These are phyloP conservation scores for Sycobia sp. DNA, from an alignment of 1,140 invertebrate species.

Conservation along the genomic window DNA sequence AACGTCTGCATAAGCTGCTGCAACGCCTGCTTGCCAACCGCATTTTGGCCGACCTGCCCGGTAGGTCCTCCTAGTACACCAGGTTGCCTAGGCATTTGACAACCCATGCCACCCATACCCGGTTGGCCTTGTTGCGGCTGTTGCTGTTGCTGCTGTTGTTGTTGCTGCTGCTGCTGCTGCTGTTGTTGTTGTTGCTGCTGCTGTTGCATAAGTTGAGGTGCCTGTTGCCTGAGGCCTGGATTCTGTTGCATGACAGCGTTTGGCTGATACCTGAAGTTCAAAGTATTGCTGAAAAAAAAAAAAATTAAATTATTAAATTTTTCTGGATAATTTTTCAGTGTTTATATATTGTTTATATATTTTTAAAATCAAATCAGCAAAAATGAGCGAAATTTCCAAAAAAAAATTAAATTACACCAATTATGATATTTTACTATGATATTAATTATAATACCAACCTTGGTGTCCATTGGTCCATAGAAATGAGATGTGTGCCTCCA, in stretches of 20 bases:
- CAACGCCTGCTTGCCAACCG: slow-evolving; percentile 72
- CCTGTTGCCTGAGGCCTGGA: slow-evolving; percentile 58
- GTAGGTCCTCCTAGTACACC: slow-evolving; percentile 57
- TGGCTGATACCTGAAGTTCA: slow-evolving; percentile 32
- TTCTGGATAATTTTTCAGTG: no score
- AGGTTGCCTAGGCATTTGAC: slow-evolving; percentile 58
- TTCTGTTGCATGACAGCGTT: slow-evolving; percentile 57
- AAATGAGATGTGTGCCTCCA: slow-evolving; percentile 62
- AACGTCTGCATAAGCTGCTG: slow-evolving; percentile 90
- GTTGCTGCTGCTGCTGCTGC: slow-evolving; percentile 55
- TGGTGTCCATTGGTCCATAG: slow-evolving; percentile 73
- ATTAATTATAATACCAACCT: slow-evolving; percentile 57
- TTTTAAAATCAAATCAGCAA: neutral
- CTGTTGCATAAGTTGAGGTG: slow-evolving; percentile 57
- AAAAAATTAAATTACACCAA: no score
- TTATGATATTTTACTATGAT: no score
- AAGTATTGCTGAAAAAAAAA: slow-evolving; percentile 12
- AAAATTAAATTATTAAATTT: no score
- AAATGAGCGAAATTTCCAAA: no score
- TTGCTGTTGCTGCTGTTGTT: slow-evolving; percentile 49
- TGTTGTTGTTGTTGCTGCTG: slow-evolving; percentile 55
- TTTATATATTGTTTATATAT: no score
- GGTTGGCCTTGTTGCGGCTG: slow-evolving; percentile 60
- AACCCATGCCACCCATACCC: slow-evolving; percentile 53
- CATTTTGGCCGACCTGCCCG: slow-evolving; percentile 54